Base-by-base conservation (phyloP, 2,797 vertebrate genomes). In the Champsocephalus gunnari region DNA sequence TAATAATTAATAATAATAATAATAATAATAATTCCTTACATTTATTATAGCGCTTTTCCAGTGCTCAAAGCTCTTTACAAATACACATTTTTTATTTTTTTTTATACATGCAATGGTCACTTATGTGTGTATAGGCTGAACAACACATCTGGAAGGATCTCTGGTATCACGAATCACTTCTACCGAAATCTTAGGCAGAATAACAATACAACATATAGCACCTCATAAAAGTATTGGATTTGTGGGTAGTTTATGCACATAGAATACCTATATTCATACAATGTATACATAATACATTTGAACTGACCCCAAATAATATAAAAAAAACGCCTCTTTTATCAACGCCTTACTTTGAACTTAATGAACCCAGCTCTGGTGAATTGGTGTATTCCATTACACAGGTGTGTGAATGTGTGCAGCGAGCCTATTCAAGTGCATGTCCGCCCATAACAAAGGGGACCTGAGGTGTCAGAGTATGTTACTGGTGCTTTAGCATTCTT, bases 381-480 rank as follows among this genome's bases (percentile, higher is more conserved):
- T 51, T 71, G 62, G 63, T 48, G 32, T 66, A 60, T 83, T 79
- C 67, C 28, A 70, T 48, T 28, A 80, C 88, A 82, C 83, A 92
- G 87, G 79, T 88, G 90, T 75, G 80, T 77, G 75, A 74, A 76
- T 73, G 69, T 70, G 79, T 59, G 65, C 50, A 60, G 81, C 16
- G 19, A 67, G 53, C 56, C 79, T 28, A 60, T 67, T 80, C 45
- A 55, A 49, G 66, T 63, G 64, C 68, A 54, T 17, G 68, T 78
- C 55, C 4, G 9, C 63, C 54, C 47, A 59, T 63, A 79, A 83
- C 83, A 85, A 87, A 90, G 62, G 66, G 43, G 56, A 73, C 71
- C 32, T 13, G 65, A 90, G 81, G 88, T 90, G 89, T 92, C 73
- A 74, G 81, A 68, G 73, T 69, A 63, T 71, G 80, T 83, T 73